Evolutionary conservation across 2,888 invertebrate species (phyloP).

Genomic region (Creontiades dilutus): DNA sequence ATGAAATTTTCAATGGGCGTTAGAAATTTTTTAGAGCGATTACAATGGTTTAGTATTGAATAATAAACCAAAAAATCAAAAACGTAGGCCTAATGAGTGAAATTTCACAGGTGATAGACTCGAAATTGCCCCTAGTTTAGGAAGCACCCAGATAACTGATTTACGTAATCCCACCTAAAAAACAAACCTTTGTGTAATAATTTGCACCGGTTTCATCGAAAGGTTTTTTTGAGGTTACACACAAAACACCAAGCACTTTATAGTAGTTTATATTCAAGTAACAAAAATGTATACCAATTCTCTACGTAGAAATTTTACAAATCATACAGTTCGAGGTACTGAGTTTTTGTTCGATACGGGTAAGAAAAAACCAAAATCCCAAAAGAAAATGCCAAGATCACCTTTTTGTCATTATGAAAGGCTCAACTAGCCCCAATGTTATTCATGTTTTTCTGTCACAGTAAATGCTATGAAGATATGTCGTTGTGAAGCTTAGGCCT

Average conservation of each 20-base stretch:
- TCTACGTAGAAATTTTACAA: conserved; percentile 53
- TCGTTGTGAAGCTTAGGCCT: conserved; percentile 71
- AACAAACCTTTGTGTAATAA: too few relatives aligned
- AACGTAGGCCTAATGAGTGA: too few relatives aligned
- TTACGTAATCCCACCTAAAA: too few relatives aligned
- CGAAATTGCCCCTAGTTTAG: too few relatives aligned
- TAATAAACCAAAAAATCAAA: too few relatives aligned
- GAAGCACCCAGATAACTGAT: too few relatives aligned
- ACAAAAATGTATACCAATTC: conserved; percentile 52
- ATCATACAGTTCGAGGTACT: conserved; percentile 50
- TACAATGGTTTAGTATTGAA: too few relatives aligned
- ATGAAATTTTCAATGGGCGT: too few relatives aligned
- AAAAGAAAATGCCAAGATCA: conserved; percentile 34
- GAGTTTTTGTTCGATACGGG: conserved; percentile 45
- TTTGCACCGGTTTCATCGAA: too few relatives aligned
- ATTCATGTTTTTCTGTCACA: conserved; percentile 30
- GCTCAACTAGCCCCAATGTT: conserved; percentile 3
- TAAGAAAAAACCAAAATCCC: conserved; percentile 15
- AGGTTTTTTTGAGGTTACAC: neutral
- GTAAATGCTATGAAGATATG: conserved; percentile 68
- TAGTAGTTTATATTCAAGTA: conserved; percentile 46
- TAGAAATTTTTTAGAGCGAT: too few relatives aligned
- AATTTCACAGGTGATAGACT: too few relatives aligned
- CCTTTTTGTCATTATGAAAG: conserved; percentile 14
- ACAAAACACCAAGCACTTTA: neutral